Percentiles rank a stretch among this genome's conserved stretches.
Evolutionary conservation across 2,797 vertebrate genomes (phyloP).

Genomic region (Enteromius treurensis): DNA sequence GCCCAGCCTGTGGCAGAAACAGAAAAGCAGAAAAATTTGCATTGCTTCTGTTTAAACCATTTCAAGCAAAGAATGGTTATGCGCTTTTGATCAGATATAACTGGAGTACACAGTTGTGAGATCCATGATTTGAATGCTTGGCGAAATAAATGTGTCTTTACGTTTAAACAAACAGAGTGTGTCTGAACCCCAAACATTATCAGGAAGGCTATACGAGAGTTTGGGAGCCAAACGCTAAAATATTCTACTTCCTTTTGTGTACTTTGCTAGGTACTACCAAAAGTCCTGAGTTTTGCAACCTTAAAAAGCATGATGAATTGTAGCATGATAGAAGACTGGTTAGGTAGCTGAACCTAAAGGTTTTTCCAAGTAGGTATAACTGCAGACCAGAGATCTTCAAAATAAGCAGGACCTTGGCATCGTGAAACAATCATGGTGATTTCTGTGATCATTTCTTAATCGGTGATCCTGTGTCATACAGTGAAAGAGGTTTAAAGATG

Average conservation of each 20-base stretch:
- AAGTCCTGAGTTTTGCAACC: too few species aligned
- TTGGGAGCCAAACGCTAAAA: background rate
- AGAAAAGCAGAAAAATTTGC: background rate
- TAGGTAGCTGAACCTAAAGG: background rate
- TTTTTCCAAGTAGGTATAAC: too few species aligned
- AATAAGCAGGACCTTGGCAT: too few species aligned
- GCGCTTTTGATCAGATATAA: background rate
- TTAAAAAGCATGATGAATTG: too few species aligned
- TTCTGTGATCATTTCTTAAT: too few species aligned
- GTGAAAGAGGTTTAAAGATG: too few species aligned
- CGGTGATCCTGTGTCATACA: too few species aligned
- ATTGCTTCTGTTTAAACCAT: background rate
- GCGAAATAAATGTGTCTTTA: background rate
- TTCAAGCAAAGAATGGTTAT: background rate
- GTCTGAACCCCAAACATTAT: background rate
- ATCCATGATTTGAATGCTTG: too few species aligned
- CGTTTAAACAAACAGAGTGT: background rate
- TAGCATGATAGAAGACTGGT: background rate
- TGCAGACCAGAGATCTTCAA: too few species aligned
- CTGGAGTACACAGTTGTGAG: too few species aligned
- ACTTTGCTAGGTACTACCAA: background rate
- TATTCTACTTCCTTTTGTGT: background rate
- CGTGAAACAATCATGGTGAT: too few species aligned
- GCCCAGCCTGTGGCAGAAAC: background rate
- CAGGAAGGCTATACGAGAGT: background rate